Base-by-base conservation (phyloP, 2,797 vertebrate genomes). In the Fundulus diaphanus region DNA sequence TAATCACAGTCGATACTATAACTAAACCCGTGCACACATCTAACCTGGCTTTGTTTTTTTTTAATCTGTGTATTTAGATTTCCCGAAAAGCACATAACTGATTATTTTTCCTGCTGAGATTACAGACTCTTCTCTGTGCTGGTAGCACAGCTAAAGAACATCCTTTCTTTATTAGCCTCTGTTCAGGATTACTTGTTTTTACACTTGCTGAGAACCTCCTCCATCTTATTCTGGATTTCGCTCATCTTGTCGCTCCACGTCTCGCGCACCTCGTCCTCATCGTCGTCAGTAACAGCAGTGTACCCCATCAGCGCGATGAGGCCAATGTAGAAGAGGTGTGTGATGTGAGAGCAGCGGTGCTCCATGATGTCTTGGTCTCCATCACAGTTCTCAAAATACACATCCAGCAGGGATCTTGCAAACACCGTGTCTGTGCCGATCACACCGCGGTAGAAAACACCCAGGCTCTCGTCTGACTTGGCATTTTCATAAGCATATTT, bases 311-410 rank as follows among this genome's bases (percentile, higher is more conserved):
- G 88, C 15, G 95, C 76, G 0, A 95, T 95, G 65, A 96, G 94
- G 37, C 95, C 95, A 49, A 96, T 94, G 65, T 96, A 92, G 87
- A 96, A 96, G 59, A 96, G 91, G 79, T 96, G 93, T 3, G 87
- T 63, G 13, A 96, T 81, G 80, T 95, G 93, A 7, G 92, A 94
- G 70, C 95, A 96, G 73, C 73, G 89, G 52, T 70, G 87, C 84
- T 96, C 94, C 95, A 96, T 96, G 72, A 93, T 91, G 68, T 88
- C 82, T 0, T 73, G 88, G 86, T 94, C 52, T 0, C 74, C 81
- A 0, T 92, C 37, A 8, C 94, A 96, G 90, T 86, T 79, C 2
- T 95, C 94, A 70, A 95, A 63, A 84, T 96, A 96, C 27, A 95
- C 95, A n/a, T 82, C 87, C 66, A 96, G 91, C 68, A 96, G 82